Percentiles rank a stretch among this genome's conserved stretches.
Conservation (phyloP, 2,888 invertebrate species). For the Beris chalybata region DNA sequence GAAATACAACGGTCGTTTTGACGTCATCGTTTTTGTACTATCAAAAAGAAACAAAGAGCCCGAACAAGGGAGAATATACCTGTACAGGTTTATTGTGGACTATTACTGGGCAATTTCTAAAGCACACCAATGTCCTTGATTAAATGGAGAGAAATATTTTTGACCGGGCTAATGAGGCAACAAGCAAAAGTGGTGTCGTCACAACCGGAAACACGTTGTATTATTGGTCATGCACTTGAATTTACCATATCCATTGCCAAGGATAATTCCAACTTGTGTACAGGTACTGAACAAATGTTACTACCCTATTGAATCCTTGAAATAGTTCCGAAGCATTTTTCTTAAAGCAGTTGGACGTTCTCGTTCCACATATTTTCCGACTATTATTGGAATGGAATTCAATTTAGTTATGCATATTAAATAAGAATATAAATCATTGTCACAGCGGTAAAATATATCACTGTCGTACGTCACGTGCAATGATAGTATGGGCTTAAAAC, state of each 20-base stretch:
- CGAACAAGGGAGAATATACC: too few relatives aligned
- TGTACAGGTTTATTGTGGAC: too few relatives aligned
- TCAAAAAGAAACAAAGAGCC: too few relatives aligned
- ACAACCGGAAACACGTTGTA: conserved; percentile 9
- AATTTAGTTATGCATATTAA: conserved; percentile 26
- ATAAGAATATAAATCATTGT: conserved; percentile 26
- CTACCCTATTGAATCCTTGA: too few relatives aligned
- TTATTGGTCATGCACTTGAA: conserved; percentile 23
- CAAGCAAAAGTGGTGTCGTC: conserved; percentile 5
- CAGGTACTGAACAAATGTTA: too few relatives aligned
- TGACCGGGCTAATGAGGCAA: conserved; percentile 3
- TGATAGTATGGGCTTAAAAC: too few relatives aligned
- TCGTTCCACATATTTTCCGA: background rate
- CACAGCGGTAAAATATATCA: conserved; percentile 20
- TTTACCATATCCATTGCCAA: background rate
- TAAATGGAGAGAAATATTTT: too few relatives aligned
- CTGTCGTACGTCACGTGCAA: background rate
- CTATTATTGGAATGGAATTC: conserved; percentile 17
- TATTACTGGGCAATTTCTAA: too few relatives aligned
- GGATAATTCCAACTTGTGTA: background rate
- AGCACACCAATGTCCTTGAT: too few relatives aligned
- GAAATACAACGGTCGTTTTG: too few relatives aligned
- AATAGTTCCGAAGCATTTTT: too few relatives aligned
- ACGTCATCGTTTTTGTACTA: too few relatives aligned
- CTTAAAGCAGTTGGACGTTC: background rate